A percentile compares a stretch with the other conserved stretches of the same genome.
These are phyloP conservation scores for Bathynomus jamesi DNA, from an alignment of 1,140 invertebrate species.

Conservation along the genomic window DNA sequence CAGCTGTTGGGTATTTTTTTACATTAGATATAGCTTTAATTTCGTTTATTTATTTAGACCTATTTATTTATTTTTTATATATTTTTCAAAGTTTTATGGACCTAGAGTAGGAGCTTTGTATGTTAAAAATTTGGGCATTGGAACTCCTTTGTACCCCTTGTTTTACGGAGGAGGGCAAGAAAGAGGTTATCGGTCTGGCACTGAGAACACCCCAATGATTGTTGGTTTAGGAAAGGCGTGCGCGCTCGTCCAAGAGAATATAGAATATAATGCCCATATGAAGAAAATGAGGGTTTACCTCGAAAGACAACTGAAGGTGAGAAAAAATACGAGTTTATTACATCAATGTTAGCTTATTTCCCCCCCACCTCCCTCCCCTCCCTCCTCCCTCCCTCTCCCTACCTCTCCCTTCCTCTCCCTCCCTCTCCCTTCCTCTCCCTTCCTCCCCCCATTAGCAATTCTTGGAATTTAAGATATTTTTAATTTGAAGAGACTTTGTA, in stretches of 20 bases:
- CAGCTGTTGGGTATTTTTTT: neutral
- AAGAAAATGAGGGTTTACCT: constrained; percentile 46
- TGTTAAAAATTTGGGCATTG: constrained; percentile 35
- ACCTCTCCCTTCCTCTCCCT: no score
- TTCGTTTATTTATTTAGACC: constrained; percentile 8
- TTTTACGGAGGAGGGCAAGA: constrained; percentile 58
- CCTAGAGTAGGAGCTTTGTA: constrained; percentile 56
- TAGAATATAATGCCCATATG: constrained; percentile 46
- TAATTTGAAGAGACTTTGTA: no score
- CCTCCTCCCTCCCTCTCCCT: no score
- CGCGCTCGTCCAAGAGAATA: constrained; percentile 47
- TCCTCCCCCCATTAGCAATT: no score
- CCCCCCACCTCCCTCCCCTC: no score
- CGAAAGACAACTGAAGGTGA: constrained; percentile 46
- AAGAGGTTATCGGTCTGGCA: constrained; percentile 51
- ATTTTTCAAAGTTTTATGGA: constrained; percentile 57
- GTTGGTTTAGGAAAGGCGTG: constrained; percentile 53
- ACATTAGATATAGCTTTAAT: neutral
- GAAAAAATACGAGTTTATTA: constrained; percentile 9
- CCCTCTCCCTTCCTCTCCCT: no score
- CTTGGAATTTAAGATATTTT: no score
- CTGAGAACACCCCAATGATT: constrained; percentile 59
- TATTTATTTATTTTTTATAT: no score
- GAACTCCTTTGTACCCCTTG: constrained; percentile 45
- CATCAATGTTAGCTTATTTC: no score